Evolutionary conservation across 2,888 invertebrate genomes (phyloP).

Genomic region (Patella pellucida): DNA sequence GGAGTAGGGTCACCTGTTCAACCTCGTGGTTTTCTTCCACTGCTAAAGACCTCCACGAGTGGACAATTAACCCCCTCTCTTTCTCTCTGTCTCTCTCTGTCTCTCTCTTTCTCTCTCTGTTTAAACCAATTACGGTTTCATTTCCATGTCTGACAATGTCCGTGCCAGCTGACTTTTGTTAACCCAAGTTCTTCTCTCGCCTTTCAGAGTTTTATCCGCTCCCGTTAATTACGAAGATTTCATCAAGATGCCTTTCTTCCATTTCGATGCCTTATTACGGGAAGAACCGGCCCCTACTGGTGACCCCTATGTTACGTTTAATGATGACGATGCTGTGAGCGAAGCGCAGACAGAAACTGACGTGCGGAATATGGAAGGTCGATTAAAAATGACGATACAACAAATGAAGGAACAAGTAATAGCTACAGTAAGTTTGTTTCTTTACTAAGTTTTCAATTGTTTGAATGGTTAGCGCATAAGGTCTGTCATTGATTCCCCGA

Average conservation of each 20-base stretch:
- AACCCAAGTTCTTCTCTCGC: no score
- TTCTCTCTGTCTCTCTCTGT: no score
- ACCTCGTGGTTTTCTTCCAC: no score
- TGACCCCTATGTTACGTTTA: slow-evolving; percentile 62
- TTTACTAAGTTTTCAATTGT: background rate
- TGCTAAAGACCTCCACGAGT: no score
- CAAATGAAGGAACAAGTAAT: slow-evolving; percentile 67
- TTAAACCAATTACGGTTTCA: no score
- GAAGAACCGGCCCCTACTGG: slow-evolving; percentile 58
- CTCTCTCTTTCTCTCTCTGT: no score
- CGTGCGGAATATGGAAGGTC: slow-evolving; percentile 65
- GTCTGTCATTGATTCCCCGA: no score
- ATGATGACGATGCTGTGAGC: slow-evolving; percentile 59
- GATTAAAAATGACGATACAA: slow-evolving; percentile 67
- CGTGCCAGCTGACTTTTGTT: no score
- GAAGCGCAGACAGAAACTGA: slow-evolving; percentile 69
- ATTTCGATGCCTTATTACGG: slow-evolving; percentile 64
- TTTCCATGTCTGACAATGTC: no score
- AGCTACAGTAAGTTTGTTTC: slow-evolving; percentile 55
- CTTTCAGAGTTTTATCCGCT: slow-evolving; percentile 59
- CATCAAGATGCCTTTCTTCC: slow-evolving; percentile 44
- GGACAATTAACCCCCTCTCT: no score
- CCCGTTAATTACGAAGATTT: slow-evolving; percentile 65
- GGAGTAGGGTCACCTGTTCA: no score
- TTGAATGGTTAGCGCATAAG: no score